Evolutionary conservation across 2,113 vertebrate genomes (phyloP), one percentile per base, ranked within the genome.

Genomic region (Microtus richardsoni): DNA sequence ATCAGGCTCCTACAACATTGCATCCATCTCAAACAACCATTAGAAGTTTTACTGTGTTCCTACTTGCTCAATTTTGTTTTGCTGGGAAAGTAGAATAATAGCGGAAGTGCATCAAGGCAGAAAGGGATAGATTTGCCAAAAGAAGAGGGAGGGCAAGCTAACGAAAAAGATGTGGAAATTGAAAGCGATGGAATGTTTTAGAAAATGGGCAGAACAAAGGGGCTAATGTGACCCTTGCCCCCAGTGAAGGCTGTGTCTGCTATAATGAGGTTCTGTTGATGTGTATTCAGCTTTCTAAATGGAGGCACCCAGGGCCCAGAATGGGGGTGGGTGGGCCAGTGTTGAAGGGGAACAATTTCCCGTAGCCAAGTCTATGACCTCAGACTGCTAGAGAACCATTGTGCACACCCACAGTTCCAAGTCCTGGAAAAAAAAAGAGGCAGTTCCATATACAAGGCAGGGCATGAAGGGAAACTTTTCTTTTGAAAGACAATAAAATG

Each of bases 181-280:
- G 87, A 95, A 95, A 94, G 94, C 79, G 62, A 89, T 52, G 0
- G 74, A 90, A 47, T 85, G 80, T 86, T 66, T 97, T 68, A 95
- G 96, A 93, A 92, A 95, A 74, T 30, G 41, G 21, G 1, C 28
- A 28, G 88, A 77, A 95, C 90, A 92, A 92, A 88, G 58, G 66
- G 47, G 66, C 66, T 62, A 47, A 79, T 39, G 88, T 93, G 90
- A 84, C 96, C 94, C 92, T 2, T 88, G 90, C 54, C 79, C 80
- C 30, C 73, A 24, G 60, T 4, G 88, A 95, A 95, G 62, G 78
- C 88, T 84, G 79, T 8, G 1, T 80, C 83, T 68, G 68, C 2
- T 1, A 77, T 93, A 94, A 80, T 73, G 73, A 94, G 66, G 90
- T 88, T 80, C 93, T 95, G 68, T 92, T 74, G 68, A 62, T 89